Conservation (phyloP, 2,888 invertebrate genomes). For the Xanthia togata region DNA sequence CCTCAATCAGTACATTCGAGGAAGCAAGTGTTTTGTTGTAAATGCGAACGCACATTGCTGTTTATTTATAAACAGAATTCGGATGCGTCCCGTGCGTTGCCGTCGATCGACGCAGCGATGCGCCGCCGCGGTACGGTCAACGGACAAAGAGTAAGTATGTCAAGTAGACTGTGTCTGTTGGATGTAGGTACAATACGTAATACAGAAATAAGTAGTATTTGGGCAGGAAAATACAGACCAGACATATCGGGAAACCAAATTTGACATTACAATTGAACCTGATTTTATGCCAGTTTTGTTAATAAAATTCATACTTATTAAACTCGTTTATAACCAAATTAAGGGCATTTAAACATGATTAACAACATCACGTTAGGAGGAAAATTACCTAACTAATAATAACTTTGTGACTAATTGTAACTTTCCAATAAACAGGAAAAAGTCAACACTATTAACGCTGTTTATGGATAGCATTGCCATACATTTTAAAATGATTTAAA, state of each 20-base stretch:
- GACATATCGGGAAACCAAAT: not conserved
- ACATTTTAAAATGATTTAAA: slow-evolving; percentile 3
- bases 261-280: not conserved
- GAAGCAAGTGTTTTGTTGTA: slow-evolving; percentile 54
- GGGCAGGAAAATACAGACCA: not conserved
- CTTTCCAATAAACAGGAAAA: slow-evolving; percentile 42
- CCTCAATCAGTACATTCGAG: slow-evolving; percentile 45
- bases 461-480: slow-evolving; percentile 20
- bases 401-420: not conserved
- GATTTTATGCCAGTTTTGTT: not conserved
- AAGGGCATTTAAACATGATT: slow-evolving; percentile 2
- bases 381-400: slow-evolving; percentile 15
- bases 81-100: slow-evolving; percentile 61
- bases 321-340: slow-evolving; percentile 25
- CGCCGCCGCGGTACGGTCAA: slow-evolving; percentile 78
- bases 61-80: slow-evolving; percentile 78
- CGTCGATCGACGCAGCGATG: slow-evolving; percentile 71
- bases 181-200: slow-evolving; percentile 45
- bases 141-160: slow-evolving; percentile 71
- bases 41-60: slow-evolving; percentile 58
- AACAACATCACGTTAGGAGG: slow-evolving; percentile 8
- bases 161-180: not conserved
- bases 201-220: not conserved
- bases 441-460: slow-evolving; percentile 24
- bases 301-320: not conserved